A percentile compares a stretch with the other conserved stretches of the same genome.
Conservation (phyloP, 2,113 vertebrate genomes). For the Aythya baeri region DNA sequence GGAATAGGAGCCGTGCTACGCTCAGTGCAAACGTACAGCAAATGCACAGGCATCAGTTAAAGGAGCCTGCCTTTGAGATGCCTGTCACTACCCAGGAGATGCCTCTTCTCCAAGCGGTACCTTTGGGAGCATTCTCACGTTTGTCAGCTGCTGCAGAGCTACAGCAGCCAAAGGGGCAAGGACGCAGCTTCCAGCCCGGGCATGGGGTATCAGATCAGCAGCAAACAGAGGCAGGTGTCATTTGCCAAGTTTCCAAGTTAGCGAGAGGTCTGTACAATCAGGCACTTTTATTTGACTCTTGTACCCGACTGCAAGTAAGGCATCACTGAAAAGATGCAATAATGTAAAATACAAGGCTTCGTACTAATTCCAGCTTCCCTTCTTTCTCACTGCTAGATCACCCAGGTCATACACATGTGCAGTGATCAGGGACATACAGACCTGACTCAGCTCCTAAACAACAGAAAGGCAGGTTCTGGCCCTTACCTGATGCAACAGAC, state of each 20-base stretch:
- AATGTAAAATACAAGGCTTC: background rate
- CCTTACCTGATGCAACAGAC: background rate
- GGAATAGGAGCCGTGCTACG: background rate
- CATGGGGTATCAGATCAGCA: constrained; percentile 30
- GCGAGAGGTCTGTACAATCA: background rate
- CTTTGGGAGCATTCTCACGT: background rate
- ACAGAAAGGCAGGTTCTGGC: background rate
- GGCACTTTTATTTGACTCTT: background rate
- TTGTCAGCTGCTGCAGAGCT: background rate
- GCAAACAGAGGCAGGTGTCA: background rate
- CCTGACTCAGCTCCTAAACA: background rate
- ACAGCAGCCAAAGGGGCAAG: background rate
- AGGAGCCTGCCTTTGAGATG: background rate
- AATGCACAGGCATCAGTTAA: background rate
- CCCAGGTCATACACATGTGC: background rate
- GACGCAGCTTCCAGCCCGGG: constrained; percentile 33
- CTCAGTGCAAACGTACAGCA: background rate
- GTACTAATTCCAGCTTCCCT: background rate
- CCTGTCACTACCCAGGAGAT: background rate
- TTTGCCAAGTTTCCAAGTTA: constrained; percentile 21
- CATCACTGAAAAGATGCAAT: background rate
- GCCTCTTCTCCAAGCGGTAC: background rate
- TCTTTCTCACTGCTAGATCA: background rate
- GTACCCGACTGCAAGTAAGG: background rate
- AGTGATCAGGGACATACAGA: background rate